Conservation (phyloP, 2,113 vertebrate genomes). For the Sus scrofa region T2T-Sscrofa CM000813.6:109930501-109931000, state of each 20-base stretch:
- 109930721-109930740: conserved; percentile 11
- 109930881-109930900: background rate
- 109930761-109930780: background rate
- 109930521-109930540: background rate
- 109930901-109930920: background rate
- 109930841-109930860: background rate
- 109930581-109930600: conserved; percentile 43
- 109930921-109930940: background rate
- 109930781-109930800: background rate
- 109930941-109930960: background rate
- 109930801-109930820: background rate
- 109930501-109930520: conserved; percentile 2
- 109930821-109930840: background rate
- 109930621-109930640: conserved; percentile 16
- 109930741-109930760: background rate
- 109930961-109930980: background rate
- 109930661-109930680: conserved; percentile 11
- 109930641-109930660: background rate
- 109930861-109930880: background rate
- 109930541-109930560: conserved; percentile 45
- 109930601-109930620: conserved; percentile 19
- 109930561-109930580: conserved; percentile 46
- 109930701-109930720: background rate
- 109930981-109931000: background rate
- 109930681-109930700: background rate